Evolutionary conservation across 1,140 invertebrate genomes (phyloP).

Genomic region (Bombus confusus): DNA sequence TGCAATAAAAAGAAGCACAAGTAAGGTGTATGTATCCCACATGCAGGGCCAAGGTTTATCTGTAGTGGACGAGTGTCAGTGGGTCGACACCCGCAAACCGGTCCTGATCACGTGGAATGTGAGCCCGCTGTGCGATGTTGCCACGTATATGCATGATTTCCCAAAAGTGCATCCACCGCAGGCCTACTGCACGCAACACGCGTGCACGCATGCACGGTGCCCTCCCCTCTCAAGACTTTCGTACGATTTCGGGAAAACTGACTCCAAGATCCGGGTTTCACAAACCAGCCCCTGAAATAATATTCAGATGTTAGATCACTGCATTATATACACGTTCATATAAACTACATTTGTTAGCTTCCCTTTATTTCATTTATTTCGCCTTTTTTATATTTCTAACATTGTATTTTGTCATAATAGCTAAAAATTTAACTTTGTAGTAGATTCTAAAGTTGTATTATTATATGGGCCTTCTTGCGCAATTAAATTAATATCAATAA

Average conservation of each 20-base stretch:
- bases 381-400: not conserved
- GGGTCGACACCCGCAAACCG: constrained; percentile 73
- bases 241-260: constrained; percentile 40
- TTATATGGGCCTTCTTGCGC: too few species aligned
- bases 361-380: not conserved
- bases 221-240: not conserved
- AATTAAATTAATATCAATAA: too few species aligned
- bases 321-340: not conserved
- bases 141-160: constrained; percentile 72
- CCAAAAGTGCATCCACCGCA: constrained; percentile 72
- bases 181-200: not conserved
- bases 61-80: constrained; percentile 67
- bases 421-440: not conserved
- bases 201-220: not conserved
- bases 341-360: not conserved
- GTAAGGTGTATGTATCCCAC: constrained; percentile 63
- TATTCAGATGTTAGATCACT: not conserved
- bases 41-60: constrained; percentile 71
- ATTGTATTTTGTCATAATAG: not conserved
- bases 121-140: constrained; percentile 69
- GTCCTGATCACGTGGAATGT: constrained; percentile 73
- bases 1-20: constrained; percentile 64
- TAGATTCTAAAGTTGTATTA: too few species aligned
- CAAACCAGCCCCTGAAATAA: constrained; percentile 17
- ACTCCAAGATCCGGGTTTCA: constrained; percentile 7